Conservation (phyloP, 2,797 vertebrate species). For the Poecilia picta region DNA sequence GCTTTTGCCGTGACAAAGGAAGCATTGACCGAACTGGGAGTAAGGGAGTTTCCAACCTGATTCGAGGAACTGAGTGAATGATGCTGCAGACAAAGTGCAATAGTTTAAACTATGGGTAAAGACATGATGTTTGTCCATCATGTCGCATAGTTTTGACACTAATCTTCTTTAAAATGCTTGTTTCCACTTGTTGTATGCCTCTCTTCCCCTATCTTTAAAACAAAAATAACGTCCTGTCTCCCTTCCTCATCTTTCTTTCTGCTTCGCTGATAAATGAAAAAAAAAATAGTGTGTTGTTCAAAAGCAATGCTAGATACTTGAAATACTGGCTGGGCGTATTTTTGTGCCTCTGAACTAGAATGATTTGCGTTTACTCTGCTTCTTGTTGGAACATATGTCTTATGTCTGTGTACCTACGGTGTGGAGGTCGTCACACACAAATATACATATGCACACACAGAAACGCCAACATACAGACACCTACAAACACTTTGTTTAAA, state of each 20-base stretch:
- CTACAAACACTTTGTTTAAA: slow-evolving; percentile 60
- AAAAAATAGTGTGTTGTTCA: slow-evolving; percentile 67
- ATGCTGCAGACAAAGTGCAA: slow-evolving; percentile 57
- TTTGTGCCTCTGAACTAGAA: slow-evolving; percentile 76
- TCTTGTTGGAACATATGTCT: slow-evolving; percentile 72
- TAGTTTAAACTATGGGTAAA: slow-evolving; percentile 46
- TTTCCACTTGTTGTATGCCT: slow-evolving; percentile 64
- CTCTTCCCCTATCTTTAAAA: slow-evolving; percentile 30
- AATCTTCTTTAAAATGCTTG: slow-evolving; percentile 62
- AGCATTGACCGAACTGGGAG: slow-evolving; percentile 23
- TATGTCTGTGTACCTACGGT: slow-evolving; percentile 45
- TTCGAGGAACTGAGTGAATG: slow-evolving; percentile 17
- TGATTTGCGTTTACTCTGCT: slow-evolving; percentile 70
- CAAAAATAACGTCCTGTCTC: slow-evolving; percentile 28
- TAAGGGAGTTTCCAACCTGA: slow-evolving; percentile 41
- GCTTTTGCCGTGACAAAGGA: slow-evolving; percentile 31
- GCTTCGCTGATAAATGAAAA: slow-evolving; percentile 70
- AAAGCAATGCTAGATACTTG: slow-evolving; percentile 76
- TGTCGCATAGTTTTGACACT: slow-evolving; percentile 54
- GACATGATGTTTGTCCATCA: slow-evolving; percentile 42
- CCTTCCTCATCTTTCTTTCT: slow-evolving; percentile 39
- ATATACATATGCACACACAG: slow-evolving; percentile 7
- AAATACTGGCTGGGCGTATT: slow-evolving; percentile 75
- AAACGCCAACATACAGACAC: slow-evolving; percentile 30
- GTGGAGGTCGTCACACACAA: slow-evolving; percentile 30